Evolutionary conservation across 37 sponge, comb jelly and placozoan species (phyloP), one percentile per base, ranked within the genome.

Genomic region (Hexactinellida sp.): DNA sequence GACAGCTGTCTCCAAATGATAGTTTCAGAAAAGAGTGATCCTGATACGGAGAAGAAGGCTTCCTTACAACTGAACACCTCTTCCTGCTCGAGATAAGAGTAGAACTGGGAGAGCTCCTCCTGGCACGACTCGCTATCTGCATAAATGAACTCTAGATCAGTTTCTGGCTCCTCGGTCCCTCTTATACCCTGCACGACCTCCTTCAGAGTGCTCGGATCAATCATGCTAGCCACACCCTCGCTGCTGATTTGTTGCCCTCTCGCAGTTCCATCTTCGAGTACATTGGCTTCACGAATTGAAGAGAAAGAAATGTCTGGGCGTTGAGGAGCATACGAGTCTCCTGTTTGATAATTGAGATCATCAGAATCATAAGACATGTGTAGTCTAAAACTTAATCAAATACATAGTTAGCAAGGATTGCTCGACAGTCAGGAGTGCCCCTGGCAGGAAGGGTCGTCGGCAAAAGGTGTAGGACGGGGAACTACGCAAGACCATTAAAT

Each of bases 61-160:
- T 23, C 76, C 76, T 63, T 63, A n/a, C 76, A 63, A 23, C 76
- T n/a, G 28, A 63, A 7, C 32, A 63, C 76, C 30, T 63, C 76
- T 25, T 63, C 76, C 30, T n/a, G 76, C 76, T 63, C 76, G 76
- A 63, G 34, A 23, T 63, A 63, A 63, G 76, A 10, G 13, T 63
- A 63, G 76, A 63, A 63, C 13, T 63, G 76, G 13, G 76, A 63
- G 30, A 63, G 76, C 34, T 63, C 76, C 30, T 63, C 76, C 34
- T 63, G 76, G 34, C 76, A 63, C 76, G 76, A 63, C 30, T 63
- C 76, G 34, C 76, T 63, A 63, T 63, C 76, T 28, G 76, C 25
- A n/a, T 63, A 63, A n/a, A 7, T 21, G 34, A 63, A 63, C 34
- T 63, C 76, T 32, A 63, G 76, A 63, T 63, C 76, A 32, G 30